Percentiles rank a stretch among this genome's conserved stretches.
Conservation (phyloP, 2,888 invertebrate species). For the Acrobasis suavella region DNA sequence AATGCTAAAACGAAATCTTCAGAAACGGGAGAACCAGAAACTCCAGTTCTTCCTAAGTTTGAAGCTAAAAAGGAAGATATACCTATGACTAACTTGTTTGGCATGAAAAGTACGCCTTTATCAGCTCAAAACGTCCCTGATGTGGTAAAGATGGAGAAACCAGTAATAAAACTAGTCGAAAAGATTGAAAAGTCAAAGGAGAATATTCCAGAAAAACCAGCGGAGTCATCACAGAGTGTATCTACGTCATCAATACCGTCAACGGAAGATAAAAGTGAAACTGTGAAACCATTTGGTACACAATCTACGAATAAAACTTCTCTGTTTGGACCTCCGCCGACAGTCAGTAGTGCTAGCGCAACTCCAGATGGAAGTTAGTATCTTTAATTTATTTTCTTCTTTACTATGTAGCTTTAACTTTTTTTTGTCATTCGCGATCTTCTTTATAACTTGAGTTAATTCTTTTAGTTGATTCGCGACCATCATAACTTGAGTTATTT, state of each 20-base stretch:
- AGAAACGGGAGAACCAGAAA: slow-evolving; percentile 66
- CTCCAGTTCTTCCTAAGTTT: slow-evolving; percentile 34
- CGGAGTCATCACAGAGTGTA: slow-evolving; percentile 26
- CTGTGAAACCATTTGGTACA: slow-evolving; percentile 44
- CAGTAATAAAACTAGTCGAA: slow-evolving; percentile 41
- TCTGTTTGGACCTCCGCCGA: slow-evolving; percentile 28
- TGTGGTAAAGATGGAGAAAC: slow-evolving; percentile 48
- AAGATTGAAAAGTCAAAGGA: slow-evolving; percentile 54
- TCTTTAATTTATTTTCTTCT: no score
- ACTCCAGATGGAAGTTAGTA: slow-evolving; percentile 39
- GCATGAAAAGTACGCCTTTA: slow-evolving; percentile 46
- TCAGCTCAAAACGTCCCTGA: slow-evolving; percentile 48
- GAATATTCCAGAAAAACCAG: slow-evolving; percentile 47
- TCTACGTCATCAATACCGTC: slow-evolving; percentile 33
- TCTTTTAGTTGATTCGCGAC: no score
- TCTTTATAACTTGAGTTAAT: no score
- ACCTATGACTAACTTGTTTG: slow-evolving; percentile 56
- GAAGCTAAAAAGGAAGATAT: slow-evolving; percentile 50
- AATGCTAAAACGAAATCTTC: slow-evolving; percentile 27
- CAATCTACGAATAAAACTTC: slow-evolving; percentile 36
- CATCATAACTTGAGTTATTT: slow-evolving; percentile 2
- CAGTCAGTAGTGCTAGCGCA: slow-evolving; percentile 31
- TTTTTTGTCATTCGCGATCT: slow-evolving; percentile 11
- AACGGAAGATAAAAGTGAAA: slow-evolving; percentile 44
- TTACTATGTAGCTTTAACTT: background rate